These are phyloP conservation scores for Naja naja DNA, from an alignment of 2,113 vertebrate genomes.

Conservation along the genomic window DNA sequence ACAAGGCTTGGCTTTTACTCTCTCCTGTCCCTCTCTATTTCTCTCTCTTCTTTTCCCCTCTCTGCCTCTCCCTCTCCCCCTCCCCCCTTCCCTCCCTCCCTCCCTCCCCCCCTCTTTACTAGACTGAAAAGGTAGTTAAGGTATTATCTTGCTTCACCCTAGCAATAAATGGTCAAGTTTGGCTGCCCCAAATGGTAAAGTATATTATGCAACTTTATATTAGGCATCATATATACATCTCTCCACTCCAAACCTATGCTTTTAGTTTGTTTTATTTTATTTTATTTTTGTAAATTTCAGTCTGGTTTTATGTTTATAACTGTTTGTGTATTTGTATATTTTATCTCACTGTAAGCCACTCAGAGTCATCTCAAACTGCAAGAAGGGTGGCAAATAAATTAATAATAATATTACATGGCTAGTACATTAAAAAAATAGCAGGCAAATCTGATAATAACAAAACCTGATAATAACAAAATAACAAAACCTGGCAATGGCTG, in stretches of 20 bases:
- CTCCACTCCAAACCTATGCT: neutral
- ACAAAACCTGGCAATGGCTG: neutral
- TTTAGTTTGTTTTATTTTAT: neutral
- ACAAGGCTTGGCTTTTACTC: conserved; percentile 15
- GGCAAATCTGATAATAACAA: neutral
- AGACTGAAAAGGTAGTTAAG: neutral
- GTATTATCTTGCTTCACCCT: neutral
- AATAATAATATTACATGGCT: neutral
- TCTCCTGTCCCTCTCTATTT: neutral
- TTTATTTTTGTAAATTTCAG: neutral
- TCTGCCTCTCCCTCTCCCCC: too few relatives aligned
- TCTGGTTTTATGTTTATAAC: neutral
- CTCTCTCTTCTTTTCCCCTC: neutral
- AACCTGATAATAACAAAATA: neutral
- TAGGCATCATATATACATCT: neutral
- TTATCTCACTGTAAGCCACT: neutral
- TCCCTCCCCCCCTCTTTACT: neutral
- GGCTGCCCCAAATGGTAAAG: neutral
- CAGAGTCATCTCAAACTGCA: neutral
- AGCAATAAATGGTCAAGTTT: neutral
- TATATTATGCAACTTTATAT: neutral
- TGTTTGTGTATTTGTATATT: neutral
- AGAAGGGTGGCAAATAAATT: neutral
- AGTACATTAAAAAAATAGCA: neutral
- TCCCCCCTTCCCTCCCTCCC: too few relatives aligned